Evolutionary conservation across 2,888 invertebrate genomes (phyloP), one percentile per base, ranked within the genome.

Genomic region (Chymomyza amoena): DNA sequence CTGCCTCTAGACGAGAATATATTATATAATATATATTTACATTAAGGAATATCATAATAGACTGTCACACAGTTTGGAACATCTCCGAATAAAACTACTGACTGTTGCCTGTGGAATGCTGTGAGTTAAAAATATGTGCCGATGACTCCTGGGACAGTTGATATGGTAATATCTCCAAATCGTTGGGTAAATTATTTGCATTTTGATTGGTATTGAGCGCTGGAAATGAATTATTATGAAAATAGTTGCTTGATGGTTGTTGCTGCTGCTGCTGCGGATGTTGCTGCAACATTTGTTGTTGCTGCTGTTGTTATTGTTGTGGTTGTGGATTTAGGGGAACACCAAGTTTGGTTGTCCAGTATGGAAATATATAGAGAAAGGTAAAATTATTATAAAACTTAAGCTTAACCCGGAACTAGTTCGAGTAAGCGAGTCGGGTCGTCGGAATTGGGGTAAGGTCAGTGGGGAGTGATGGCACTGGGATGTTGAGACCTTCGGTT

Each of bases 121-220:
- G 85, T 39, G 89, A 85, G 70, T 84, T 90, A 73, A 92, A 92
- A 20, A 92, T 83, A 73, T 91, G 89, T 79, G 92, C 92, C 20
- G 92, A 91, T 82, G 91, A 91, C 71, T 92, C 92, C 73, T 91
- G 91, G 9, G 91, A 90, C 81, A 93, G 89, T 78, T 92, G 92
- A 81, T 92, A 93, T 1, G 92, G 92, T 71, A 92, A 77, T 60
- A 91, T 89, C 67, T 92, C 92, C 70, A 91, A 75, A 67, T 92
- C 91, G 71, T 90, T 90, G 0, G 90, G 84, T 69, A 91, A 75
- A 57, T 89, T 87, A 69, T 81, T 86, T 36, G 80, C 75, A n/a
- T 64, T 70, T 45, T 78, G 79, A 65, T 67, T 86, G 72, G 56
- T 74, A 70, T 67, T 77, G 45, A 85, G 79, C 64, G 81, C 74